Conservation (phyloP, 2,113 vertebrate species). For the Pseudorhombus dupliciocellatus region DNA sequence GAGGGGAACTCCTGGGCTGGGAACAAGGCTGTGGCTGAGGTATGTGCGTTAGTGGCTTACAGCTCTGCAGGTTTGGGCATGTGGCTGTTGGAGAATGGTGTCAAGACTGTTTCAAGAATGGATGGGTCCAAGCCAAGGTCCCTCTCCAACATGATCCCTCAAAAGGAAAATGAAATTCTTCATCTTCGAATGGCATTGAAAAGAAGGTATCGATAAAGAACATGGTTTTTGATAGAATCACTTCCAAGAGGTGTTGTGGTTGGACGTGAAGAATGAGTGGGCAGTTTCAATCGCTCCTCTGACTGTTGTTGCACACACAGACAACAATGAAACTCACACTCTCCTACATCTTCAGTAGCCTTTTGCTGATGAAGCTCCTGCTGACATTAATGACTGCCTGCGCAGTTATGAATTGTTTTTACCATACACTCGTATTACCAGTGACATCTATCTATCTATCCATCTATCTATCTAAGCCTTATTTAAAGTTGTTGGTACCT, state of each 20-base stretch:
- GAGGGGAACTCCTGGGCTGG: constrained; percentile 12
- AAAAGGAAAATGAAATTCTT: neutral
- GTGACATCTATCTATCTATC: no score
- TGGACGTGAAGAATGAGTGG: constrained; percentile 38
- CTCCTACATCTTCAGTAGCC: constrained; percentile 36
- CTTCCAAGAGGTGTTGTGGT: constrained; percentile 13
- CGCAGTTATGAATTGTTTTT: constrained; percentile 14
- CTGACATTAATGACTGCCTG: constrained; percentile 20
- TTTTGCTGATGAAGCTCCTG: constrained; percentile 27
- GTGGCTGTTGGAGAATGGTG: constrained; percentile 38
- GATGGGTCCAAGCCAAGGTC: neutral
- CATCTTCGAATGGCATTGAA: constrained; percentile 22
- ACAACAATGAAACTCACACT: constrained; percentile 27
- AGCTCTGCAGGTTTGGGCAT: constrained; percentile 43
- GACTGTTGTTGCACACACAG: constrained; percentile 9
- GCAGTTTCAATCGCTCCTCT: constrained; percentile 33
- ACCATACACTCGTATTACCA: constrained; percentile 3
- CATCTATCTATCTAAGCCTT: no score
- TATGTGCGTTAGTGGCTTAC: neutral
- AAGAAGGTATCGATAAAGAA: constrained; percentile 23
- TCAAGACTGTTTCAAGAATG: constrained; percentile 7
- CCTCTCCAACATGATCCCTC: neutral
- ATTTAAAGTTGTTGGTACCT: neutral
- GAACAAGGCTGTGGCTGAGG: constrained; percentile 10
- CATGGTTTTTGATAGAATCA: constrained; percentile 11